Base-by-base conservation (phyloP, 2,797 vertebrate species). In the Trachops cirrhosus region DNA sequence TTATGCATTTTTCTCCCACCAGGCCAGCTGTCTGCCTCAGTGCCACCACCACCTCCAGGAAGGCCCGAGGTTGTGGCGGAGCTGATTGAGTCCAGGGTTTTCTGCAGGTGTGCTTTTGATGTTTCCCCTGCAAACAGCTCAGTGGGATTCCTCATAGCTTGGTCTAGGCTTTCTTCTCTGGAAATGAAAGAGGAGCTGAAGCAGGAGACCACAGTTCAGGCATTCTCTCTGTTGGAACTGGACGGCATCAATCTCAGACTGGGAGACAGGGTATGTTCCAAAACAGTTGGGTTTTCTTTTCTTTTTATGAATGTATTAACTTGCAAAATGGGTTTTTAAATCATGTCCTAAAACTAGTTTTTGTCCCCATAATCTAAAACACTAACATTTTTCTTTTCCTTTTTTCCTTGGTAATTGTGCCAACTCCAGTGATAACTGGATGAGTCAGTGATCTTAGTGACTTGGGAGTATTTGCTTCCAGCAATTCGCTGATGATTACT, bases 241-340 rank as follows among this genome's bases (percentile, higher is more conserved):
- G 99, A 99, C 73, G 99, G 99, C 19, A 98, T 99, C 97, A 99
- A 99, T 83, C 57, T 99, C 68, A 98, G 99, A 89, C 98, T 99
- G 80, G 99, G 99, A 97, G 99, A 99, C 96, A 99, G 97, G 98
- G 99, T 99, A 98, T 78, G 98, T 98, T 96, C 29, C 96, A 94
- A 59, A 32, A 2, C 71, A 34, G 9, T 32, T 93, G 10, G 15
- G 50, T 67, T 85, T 80, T 68, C 39, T 68, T 74, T 93, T 41
- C 11, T 74, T 91, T 86, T 67, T 8, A 37, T 57, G n/a, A 83
- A 41, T 86, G 16, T 46, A 26, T 64, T 87, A 22, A 32, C 48
- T 95, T 94, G 62, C 1, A 83, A 79, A 92, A 46, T 41, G 18
- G 8, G 44, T 89, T n/a, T 95, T 80, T 59, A 52, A 57, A 82